A percentile compares a stretch with the other conserved stretches of the same genome.
These are phyloP conservation scores for Motacilla alba DNA, from an alignment of 2,113 vertebrate genomes.

Conservation along the genomic window DNA sequence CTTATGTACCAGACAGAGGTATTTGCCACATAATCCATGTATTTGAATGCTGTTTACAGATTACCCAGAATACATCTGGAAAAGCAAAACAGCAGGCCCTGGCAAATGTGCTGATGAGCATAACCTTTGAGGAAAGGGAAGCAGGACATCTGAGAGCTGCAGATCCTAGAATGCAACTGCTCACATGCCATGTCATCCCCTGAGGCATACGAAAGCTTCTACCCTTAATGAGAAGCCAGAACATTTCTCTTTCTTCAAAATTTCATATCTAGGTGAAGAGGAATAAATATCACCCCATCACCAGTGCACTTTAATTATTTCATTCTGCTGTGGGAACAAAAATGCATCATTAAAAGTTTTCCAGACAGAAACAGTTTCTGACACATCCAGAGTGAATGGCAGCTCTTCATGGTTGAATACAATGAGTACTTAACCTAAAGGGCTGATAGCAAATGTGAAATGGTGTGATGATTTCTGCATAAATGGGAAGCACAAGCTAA, in stretches of 20 bases:
- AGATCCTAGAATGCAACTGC: not conserved
- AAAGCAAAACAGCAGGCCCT: conserved; percentile 10
- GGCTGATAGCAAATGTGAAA: not conserved
- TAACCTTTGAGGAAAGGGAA: not conserved
- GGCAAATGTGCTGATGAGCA: not conserved
- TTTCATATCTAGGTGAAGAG: not conserved
- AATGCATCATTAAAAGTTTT: not conserved
- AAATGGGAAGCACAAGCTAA: not conserved
- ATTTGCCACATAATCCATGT: not conserved
- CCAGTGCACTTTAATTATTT: not conserved
- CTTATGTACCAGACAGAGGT: not conserved
- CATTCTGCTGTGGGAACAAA: not conserved
- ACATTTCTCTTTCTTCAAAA: not conserved
- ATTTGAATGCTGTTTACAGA: not conserved
- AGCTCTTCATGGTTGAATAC: not conserved
- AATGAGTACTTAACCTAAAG: not conserved
- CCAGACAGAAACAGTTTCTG: not conserved
- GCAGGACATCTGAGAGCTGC: not conserved
- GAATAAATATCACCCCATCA: not conserved
- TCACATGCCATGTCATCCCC: not conserved
- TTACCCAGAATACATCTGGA: not conserved
- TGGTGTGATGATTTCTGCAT: not conserved
- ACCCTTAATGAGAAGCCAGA: not conserved
- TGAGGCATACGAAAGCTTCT: not conserved
- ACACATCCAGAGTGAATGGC: not conserved